Base-by-base conservation (phyloP, 2,797 vertebrate species). In the Avahi laniger region DNA sequence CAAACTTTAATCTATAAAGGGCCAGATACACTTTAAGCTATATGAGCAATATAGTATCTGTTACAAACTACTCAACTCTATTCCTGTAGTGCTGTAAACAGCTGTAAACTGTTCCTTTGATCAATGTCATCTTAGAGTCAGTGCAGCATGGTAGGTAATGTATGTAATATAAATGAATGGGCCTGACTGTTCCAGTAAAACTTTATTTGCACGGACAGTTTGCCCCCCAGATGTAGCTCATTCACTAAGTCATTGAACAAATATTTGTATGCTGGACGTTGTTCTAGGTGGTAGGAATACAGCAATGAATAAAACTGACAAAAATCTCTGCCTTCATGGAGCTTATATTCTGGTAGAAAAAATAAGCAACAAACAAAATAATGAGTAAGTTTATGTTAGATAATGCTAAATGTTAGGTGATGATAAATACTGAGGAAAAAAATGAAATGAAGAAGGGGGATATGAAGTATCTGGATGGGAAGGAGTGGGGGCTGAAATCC, bases 121-220 rank as follows among this genome's bases (percentile, higher is more conserved):
- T 46, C 46, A 48, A 1, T 73, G 57, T 15, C 65, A 17, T 63
- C 46, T 59, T 26, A 26, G 79, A 38, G 48, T 43, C 14, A 4
- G 0, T 11, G n/a, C 43, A 18, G n/a, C 9, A 2, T 15, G 48
- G 12, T 1, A 5, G 54, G 63, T 17, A 22, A 43, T 10, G 7
- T 1, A 13, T 1, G 0, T 48, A 13, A 73, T 15, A 38, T 41
- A 33, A 84, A 38, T 67, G 26, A 83, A 72, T 65, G 65, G 80
- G 4, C 9, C 0, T 41, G 65, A n/a, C 7, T 63, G 4, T 86
- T 70, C 22, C 41, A 54, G 14, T 35, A 15, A 75, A 63, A 41
- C 28, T 76, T 82, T 46, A 26, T 57, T 38, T 76, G 24, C 43
- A 35, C 50, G 57, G 83, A n/a, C 28, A 26, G 35, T 67, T 50